Percentiles rank a stretch among this genome's conserved stretches.
These are phyloP conservation scores for Odontesthes bonariensis DNA, from an alignment of 2,113 vertebrate species.

Conservation along the genomic window DNA sequence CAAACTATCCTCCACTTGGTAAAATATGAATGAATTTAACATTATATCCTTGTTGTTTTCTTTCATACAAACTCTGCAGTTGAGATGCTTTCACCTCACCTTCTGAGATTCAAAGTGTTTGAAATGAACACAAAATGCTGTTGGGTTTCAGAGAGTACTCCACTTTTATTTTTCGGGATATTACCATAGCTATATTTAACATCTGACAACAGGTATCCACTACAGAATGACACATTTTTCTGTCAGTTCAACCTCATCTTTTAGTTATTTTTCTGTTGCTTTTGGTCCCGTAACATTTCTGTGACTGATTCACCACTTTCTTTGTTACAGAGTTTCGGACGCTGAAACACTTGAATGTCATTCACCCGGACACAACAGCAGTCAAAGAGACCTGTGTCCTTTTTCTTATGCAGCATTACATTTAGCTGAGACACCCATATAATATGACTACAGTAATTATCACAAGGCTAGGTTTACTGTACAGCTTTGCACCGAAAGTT, in stretches of 20 bases:
- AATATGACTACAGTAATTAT: constrained; percentile 78
- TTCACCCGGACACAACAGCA: constrained; percentile 87
- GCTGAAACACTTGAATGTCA: constrained; percentile 93
- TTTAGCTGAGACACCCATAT: constrained; percentile 80
- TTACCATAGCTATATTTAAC: constrained; percentile 94
- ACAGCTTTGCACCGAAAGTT: constrained; percentile 91
- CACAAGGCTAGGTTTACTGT: constrained; percentile 86
- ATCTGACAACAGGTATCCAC: constrained; percentile 83
- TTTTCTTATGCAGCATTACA: constrained; percentile 53
- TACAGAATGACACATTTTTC: constrained; percentile 80
- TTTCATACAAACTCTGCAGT: no score
- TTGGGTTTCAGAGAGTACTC: constrained; percentile 73
- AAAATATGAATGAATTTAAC: no score
- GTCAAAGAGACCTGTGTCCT: constrained; percentile 78
- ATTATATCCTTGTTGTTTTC: no score
- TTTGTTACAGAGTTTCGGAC: constrained; percentile 82
- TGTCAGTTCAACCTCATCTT: constrained; percentile 53
- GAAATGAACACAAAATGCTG: constrained; percentile 15
- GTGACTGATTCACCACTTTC: constrained; percentile 85
- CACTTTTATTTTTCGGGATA: constrained; percentile 93
- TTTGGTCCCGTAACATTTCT: constrained; percentile 91
- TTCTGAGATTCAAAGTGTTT: no score
- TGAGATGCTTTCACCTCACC: no score
- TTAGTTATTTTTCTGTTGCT: constrained; percentile 60
- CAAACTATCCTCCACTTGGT: no score